Percentiles rank a stretch among this genome's conserved stretches.
Conservation (phyloP, 2,888 invertebrate genomes). For the Brachypterus glaber region DNA sequence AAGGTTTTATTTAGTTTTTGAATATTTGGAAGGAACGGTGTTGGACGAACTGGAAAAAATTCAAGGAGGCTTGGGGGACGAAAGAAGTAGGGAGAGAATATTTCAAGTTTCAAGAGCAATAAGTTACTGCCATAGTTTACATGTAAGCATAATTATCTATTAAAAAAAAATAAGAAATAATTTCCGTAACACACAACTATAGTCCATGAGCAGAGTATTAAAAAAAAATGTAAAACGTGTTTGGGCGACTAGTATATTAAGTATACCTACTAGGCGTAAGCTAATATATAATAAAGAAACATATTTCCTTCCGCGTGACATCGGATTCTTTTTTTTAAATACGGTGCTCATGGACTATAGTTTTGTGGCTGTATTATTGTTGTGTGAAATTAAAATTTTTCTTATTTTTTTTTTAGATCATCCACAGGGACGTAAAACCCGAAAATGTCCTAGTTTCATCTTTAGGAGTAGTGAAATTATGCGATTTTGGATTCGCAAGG, state of each 20-base stretch:
- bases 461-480: conserved; percentile 75
- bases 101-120: conserved; percentile 75
- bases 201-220: too few species aligned
- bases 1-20: conserved; percentile 79
- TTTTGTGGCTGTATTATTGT: too few species aligned
- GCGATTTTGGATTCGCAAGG: conserved; percentile 83
- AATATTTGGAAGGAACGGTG: conserved; percentile 77
- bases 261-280: too few species aligned
- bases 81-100: conserved; percentile 62
- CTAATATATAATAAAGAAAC: not conserved
- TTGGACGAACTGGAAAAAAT: conserved; percentile 72
- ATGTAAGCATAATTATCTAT: conserved; percentile 45
- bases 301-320: not conserved
- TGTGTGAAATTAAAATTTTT: too few species aligned
- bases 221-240: too few species aligned
- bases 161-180: not conserved
- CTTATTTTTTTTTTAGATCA: conserved; percentile 50
- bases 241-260: too few species aligned
- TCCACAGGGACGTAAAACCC: conserved; percentile 83
- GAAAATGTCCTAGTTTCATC: conserved; percentile 79
- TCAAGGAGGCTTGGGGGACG: conserved; percentile 62
- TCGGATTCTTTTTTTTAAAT: too few species aligned
- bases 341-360: too few species aligned
- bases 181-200: too few species aligned
- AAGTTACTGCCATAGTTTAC: conserved; percentile 73